Evolutionary conservation across 1,140 invertebrate species (phyloP).

Genomic region (Oryctes rhinoceros): DNA sequence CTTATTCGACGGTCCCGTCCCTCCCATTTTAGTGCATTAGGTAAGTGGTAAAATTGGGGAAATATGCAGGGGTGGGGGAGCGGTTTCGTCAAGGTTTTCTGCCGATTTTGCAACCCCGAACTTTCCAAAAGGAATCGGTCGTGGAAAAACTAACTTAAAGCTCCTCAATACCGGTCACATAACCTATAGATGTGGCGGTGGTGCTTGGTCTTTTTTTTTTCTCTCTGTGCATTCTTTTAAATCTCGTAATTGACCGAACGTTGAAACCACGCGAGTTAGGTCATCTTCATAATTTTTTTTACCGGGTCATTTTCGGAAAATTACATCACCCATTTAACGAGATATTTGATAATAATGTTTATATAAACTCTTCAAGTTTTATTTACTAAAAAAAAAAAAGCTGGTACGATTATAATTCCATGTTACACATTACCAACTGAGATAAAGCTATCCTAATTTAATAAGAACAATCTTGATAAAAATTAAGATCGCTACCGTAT

Average conservation of each 20-base stretch:
- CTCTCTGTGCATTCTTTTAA: background rate
- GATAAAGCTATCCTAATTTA: too few species aligned
- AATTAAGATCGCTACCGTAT: too few species aligned
- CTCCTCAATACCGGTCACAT: background rate
- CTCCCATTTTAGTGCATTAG: constrained; percentile 37
- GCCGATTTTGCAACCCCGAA: background rate
- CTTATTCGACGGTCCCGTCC: constrained; percentile 15
- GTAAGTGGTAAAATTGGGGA: constrained; percentile 10
- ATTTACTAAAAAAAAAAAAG: too few species aligned
- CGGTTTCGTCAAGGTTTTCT: background rate
- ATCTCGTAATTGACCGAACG: background rate
- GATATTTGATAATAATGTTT: constrained; percentile 8
- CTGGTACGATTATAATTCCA: too few species aligned
- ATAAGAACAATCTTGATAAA: too few species aligned
- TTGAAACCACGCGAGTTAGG: background rate
- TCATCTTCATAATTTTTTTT: background rate
- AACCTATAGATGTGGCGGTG: background rate
- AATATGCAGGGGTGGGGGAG: background rate
- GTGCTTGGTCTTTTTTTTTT: background rate
- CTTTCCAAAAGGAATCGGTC: background rate
- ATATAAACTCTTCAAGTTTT: too few species aligned
- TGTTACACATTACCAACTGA: too few species aligned
- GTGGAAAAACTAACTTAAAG: background rate
- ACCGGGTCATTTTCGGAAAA: background rate
- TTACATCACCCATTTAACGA: background rate